Evolutionary conservation across 2,113 vertebrate genomes (phyloP).

Genomic region (Hypocryptadius cinnamomeus): DNA sequence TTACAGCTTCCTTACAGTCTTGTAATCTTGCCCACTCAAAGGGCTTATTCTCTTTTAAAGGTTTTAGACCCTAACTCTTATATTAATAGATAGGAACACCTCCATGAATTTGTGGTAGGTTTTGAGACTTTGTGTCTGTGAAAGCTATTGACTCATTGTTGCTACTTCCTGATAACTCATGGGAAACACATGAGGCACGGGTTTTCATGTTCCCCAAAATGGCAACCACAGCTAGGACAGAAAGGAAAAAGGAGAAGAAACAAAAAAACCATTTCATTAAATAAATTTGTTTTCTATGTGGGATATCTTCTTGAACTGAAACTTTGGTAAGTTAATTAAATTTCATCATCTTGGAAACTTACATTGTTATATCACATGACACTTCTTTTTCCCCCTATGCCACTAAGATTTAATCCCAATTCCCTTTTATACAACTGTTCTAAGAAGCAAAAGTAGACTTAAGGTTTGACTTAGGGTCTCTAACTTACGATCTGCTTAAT

Average conservation of each 20-base stretch:
- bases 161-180: neutral
- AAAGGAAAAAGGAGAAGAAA: constrained; percentile 1
- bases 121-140: neutral
- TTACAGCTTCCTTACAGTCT: neutral
- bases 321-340: neutral
- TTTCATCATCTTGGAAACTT: neutral
- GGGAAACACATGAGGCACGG: neutral
- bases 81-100: neutral
- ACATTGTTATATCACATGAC: neutral
- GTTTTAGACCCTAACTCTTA: neutral
- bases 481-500: neutral
- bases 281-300: neutral
- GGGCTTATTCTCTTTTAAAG: neutral
- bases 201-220: constrained; percentile 13
- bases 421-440: neutral
- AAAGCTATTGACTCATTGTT: neutral
- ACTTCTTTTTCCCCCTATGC: neutral
- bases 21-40: neutral
- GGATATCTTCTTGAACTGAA: neutral
- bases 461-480: neutral
- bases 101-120: neutral
- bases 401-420: neutral
- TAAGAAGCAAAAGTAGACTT: neutral
- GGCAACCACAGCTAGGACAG: neutral
- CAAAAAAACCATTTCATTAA: neutral